These are phyloP conservation scores for Bambusicola thoracicus DNA, from an alignment of 2,113 vertebrate genomes.

Conservation along the genomic window DNA sequence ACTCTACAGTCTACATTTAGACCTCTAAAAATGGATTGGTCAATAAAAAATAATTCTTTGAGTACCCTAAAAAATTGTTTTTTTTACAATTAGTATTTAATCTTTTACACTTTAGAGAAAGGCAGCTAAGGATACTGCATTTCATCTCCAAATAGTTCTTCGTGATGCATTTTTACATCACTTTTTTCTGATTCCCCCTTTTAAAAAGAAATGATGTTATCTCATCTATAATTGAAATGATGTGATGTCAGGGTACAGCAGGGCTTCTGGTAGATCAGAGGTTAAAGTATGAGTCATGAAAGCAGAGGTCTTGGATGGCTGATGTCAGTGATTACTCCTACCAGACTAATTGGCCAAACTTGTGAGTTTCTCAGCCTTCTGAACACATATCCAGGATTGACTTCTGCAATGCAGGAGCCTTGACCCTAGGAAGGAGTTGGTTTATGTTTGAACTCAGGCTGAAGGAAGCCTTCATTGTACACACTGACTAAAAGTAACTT, in stretches of 20 bases:
- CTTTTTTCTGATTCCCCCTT: neutral
- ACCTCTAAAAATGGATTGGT: neutral
- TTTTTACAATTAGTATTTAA: neutral
- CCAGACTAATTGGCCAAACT: neutral
- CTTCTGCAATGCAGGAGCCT: neutral
- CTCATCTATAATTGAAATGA: neutral
- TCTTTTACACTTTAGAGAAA: neutral
- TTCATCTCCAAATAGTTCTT: neutral
- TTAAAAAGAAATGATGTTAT: neutral
- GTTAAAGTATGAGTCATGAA: neutral
- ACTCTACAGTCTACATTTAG: neutral
- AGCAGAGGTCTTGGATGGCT: neutral
- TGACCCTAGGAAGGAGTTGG: neutral
- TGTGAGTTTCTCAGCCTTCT: neutral
- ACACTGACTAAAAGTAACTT: neutral
- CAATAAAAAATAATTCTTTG: neutral
- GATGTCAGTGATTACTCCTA: neutral
- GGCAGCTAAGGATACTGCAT: neutral
- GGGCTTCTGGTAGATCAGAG: neutral
- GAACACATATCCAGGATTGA: neutral
- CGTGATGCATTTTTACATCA: neutral
- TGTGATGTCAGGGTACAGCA: neutral
- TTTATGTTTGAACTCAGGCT: neutral
- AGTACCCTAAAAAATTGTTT: neutral
- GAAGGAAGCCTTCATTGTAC: neutral